A percentile compares a stretch with the other conserved stretches of the same genome.
phyloP scores from a whole-genome alignment of 1,140 invertebrate species.

The Leptopilina clavipes region DNA sequence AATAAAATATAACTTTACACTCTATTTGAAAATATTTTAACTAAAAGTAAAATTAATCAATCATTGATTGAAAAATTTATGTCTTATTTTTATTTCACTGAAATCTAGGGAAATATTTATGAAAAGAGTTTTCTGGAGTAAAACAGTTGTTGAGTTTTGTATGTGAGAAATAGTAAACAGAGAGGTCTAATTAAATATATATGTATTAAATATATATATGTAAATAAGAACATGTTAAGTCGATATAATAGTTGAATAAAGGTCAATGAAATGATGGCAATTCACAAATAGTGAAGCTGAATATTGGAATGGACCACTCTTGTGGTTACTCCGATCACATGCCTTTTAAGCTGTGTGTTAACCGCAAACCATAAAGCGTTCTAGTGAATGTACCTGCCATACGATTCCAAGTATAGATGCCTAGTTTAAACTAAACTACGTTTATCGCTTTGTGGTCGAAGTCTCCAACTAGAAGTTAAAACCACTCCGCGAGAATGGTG shows the following conservation, averaged over 20 bases:
- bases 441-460: constrained; percentile 48
- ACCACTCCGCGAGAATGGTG: constrained; percentile 42
- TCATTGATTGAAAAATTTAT: too few species aligned
- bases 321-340: constrained; percentile 23
- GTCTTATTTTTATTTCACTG: too few species aligned
- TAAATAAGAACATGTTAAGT: neutral
- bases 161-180: neutral
- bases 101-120: too few species aligned
- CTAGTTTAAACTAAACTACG: constrained; percentile 45
- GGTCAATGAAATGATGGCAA: neutral
- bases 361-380: constrained; percentile 48
- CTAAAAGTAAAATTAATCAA: too few species aligned
- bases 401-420: neutral
- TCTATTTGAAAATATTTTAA: neutral
- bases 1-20: neutral
- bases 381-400: neutral
- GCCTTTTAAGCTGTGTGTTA: constrained; percentile 27
- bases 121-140: too few species aligned
- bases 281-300: neutral
- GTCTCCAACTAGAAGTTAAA: constrained; percentile 49
- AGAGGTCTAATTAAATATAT: neutral
- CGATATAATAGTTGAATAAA: constrained; percentile 7
- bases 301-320: constrained; percentile 20
- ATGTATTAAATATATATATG: too few species aligned
- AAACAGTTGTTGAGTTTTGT: too few species aligned